These are phyloP conservation scores for Pissodes strobi DNA, from an alignment of 1,140 invertebrate species.

Conservation along the genomic window DNA sequence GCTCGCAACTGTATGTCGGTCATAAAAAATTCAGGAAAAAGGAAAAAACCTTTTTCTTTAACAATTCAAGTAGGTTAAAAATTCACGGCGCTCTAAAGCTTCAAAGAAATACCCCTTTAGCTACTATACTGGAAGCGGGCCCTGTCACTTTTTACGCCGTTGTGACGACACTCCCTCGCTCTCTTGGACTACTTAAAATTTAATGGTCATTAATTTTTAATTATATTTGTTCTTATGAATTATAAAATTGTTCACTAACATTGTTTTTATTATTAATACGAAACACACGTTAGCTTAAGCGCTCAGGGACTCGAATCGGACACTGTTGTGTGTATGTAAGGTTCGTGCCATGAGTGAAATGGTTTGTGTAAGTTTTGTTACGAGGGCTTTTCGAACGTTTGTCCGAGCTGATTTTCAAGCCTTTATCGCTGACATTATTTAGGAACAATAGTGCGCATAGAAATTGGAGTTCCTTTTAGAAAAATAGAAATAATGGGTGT, in stretches of 20 bases:
- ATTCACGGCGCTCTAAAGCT: conserved; percentile 33
- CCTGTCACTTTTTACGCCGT: conserved; percentile 31
- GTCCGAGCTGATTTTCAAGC: no score
- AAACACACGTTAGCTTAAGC: conserved; percentile 17
- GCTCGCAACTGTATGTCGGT: background rate
- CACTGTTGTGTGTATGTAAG: no score
- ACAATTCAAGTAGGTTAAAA: conserved; percentile 34
- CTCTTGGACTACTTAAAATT: conserved; percentile 30
- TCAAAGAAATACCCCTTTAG: conserved; percentile 41
- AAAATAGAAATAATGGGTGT: no score
- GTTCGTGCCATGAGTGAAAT: no score
- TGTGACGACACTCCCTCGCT: conserved; percentile 34
- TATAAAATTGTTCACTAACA: conserved; percentile 41
- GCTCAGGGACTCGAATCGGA: background rate
- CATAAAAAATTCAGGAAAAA: conserved; percentile 25
- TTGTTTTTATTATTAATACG: conserved; percentile 38
- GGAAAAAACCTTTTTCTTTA: conserved; percentile 28
- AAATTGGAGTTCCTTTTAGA: no score
- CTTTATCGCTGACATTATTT: no score
- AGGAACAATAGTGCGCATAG: no score
- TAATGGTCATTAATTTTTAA: conserved; percentile 40
- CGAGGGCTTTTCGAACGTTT: no score
- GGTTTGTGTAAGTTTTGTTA: no score
- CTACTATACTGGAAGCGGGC: conserved; percentile 6
- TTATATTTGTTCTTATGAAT: conserved; percentile 43